Evolutionary conservation across 2,113 vertebrate species (phyloP).

Genomic region (Vanacampus margaritifer): DNA sequence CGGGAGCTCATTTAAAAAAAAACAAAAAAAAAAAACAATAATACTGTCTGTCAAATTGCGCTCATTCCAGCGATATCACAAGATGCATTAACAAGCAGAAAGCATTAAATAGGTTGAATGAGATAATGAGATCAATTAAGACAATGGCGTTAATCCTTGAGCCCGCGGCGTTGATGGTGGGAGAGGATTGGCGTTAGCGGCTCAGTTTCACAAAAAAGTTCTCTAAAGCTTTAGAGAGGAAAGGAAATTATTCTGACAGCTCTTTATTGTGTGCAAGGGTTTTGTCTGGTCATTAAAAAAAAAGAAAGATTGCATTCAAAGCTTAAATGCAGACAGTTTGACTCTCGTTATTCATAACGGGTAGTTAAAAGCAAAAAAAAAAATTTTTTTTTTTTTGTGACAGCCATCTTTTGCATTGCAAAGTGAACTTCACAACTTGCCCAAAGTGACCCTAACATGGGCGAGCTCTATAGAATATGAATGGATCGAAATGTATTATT

Average conservation of each 20-base stretch:
- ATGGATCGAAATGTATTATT: too few species aligned
- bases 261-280: conserved; percentile 2
- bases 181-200: conserved; percentile 39
- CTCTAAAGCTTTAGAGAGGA: conserved; percentile 32
- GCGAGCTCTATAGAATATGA: too few species aligned
- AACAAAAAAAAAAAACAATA: conserved; percentile 10
- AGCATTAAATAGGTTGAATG: conserved; percentile 38
- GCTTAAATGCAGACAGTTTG: conserved; percentile 26
- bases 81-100: conserved; percentile 35
- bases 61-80: conserved; percentile 29
- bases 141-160: conserved; percentile 54
- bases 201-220: conserved; percentile 48
- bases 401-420: too few species aligned
- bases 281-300: conserved; percentile 36
- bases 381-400: background rate
- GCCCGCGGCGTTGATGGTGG: conserved; percentile 28
- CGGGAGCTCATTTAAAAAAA: conserved; percentile 10
- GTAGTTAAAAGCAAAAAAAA: background rate
- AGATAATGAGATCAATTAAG: conserved; percentile 70
- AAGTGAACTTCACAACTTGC: too few species aligned
- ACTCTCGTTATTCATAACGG: conserved; percentile 36
- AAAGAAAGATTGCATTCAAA: conserved; percentile 34
- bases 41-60: conserved; percentile 31
- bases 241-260: conserved; percentile 26
- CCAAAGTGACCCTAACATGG: too few species aligned